Base-by-base conservation (phyloP, 2,113 vertebrate genomes). In the Lanius ludovicianus region DNA sequence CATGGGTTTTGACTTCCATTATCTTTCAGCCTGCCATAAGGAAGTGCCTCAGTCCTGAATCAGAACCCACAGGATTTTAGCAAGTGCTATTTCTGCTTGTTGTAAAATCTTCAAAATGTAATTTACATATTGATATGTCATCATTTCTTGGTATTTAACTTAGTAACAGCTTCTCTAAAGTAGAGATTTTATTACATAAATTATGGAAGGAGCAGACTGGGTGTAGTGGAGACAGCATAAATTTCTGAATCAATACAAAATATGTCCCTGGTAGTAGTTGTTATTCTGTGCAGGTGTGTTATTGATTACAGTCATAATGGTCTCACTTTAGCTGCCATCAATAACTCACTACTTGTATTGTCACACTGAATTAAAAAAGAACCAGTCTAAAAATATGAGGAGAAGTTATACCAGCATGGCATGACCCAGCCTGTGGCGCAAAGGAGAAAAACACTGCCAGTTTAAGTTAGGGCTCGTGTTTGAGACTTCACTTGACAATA, bases 141-240 rank as follows among this genome's bases (percentile, higher is more conserved):
- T 96, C 89, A 97, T 95, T 94, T 94, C 87, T 93, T 96, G 78
- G 80, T 95, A 94, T 96, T 97, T 97, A 97, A 96, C 94, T 94
- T 94, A 87, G 81, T 71, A 95, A 94, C 84, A 62, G 90, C 89
- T 93, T 93, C 73, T 89, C 84, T 70, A 74, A 95, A 96, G 75
- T 35, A 93, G 56, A 86, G 42, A 84, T 95, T 95, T 95, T 94
- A 96, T 95, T 88, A 96, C 73, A 90, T 92, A 96, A 96, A 94
- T 95, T 95, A 96, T 67, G 79, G 71, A 96, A 95, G 90, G 71
- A 89, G 69, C 75, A 84, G 80, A 56, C 86, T 65, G 59, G 91
- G 69, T 59, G 33, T 63, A 87, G 63, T 30, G 27, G 65, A 96
- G 44, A 84, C 77, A 83, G 76, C 60, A 95, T 93, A 90, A 93